Evolutionary conservation across 2,113 vertebrate species (phyloP).

Genomic region (Nestor notabilis): DNA sequence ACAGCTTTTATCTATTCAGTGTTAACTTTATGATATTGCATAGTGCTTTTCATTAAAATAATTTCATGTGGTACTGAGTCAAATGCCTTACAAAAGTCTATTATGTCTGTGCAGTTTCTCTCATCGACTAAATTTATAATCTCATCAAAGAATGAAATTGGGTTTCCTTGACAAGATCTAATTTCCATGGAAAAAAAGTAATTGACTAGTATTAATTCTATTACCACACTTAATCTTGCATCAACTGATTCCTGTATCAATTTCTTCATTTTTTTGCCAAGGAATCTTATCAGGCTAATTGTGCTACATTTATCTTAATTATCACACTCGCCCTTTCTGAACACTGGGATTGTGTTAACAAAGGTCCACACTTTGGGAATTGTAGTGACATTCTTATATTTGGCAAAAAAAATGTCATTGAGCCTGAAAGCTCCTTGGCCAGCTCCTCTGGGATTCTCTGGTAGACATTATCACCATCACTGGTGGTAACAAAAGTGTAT

Average conservation of each 20-base stretch:
- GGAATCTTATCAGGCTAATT: background rate
- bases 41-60: background rate
- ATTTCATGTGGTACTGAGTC: background rate
- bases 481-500: background rate
- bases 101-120: background rate
- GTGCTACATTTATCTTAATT: background rate
- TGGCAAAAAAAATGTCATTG: background rate
- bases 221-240: background rate
- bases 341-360: background rate
- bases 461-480: background rate
- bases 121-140: background rate
- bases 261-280: background rate
- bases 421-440: background rate
- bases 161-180: slow-evolving; percentile 30
- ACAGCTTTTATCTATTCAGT: background rate
- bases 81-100: background rate
- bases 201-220: background rate
- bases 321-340: background rate
- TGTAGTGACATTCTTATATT: background rate
- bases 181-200: background rate
- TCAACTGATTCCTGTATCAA: background rate
- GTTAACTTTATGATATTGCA: background rate
- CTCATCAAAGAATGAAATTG: slow-evolving; percentile 38
- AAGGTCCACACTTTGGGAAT: background rate
- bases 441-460: background rate